Base-by-base conservation (phyloP, 2,113 vertebrate genomes). In the Octodon degus region DNA sequence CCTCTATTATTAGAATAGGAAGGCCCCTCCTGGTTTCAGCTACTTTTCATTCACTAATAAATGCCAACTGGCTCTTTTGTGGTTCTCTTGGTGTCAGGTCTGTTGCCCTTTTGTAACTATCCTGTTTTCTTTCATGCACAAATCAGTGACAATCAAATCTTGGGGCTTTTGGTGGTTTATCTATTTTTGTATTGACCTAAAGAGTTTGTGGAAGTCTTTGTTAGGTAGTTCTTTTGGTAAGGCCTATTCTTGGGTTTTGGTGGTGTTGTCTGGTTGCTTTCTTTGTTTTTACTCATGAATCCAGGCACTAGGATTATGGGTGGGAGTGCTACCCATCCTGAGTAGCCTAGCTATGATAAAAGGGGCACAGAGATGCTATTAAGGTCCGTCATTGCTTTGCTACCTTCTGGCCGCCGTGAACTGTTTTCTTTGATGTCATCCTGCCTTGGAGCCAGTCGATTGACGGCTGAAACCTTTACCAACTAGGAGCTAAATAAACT, bases 211-310 rank as follows among this genome's bases (percentile, higher is more conserved):
- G 32, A 25, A 89, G 68, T 43, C 13, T 88, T 58, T 47, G 20
- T 34, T 50, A 87, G 55, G 25, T 47, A 55, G 43, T 79, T 74
- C 83, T 88, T 92, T 77, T 70, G 3, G 32, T 84, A 77, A 89
- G 83, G 47, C 32, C 68, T 76, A 30, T 89, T 43, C 25, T 32
- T 77, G 37, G 32, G 13, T 68, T 83, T 76, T 92, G 88, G 74
- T n/a, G n/a, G 37, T 76, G 24, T 24, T 40, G 25, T 25, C 47
- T 88, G 47, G 34, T 81, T 91, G 76, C 74, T 91, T 68, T 84
- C 20, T 74, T 63, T 91, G 2, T 70, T 89, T 95, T 95, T 89
- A 70, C 77, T 53, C 50, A 70, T 30, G 77, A 92, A 76, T 68
- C 82, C 25, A 68, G 67, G 14, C 32, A 34, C 67, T 68, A 14